Percentiles rank a stretch among this genome's conserved stretches.
phyloP scores from a whole-genome alignment of 2,888 invertebrate genomes.

The Lepidocyrtoides sp. region DNA sequence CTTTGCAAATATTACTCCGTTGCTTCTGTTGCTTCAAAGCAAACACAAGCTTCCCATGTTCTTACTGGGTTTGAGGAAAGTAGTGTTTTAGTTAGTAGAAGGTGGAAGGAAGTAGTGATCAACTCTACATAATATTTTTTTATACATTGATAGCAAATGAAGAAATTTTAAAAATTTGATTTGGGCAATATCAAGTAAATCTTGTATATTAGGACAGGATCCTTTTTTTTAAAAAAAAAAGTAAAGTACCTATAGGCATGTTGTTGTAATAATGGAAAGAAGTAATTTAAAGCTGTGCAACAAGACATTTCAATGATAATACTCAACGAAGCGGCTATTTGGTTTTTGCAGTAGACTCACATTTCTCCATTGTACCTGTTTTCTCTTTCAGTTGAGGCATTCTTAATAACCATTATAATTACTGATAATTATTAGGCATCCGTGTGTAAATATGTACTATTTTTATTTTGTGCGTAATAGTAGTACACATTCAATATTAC shows the following conservation, averaged over 20 bases:
- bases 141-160: too few relatives aligned
- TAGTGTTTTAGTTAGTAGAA: background rate
- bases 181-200: too few relatives aligned
- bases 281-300: too few relatives aligned
- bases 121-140: too few relatives aligned
- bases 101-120: background rate
- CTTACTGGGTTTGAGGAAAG: background rate
- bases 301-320: background rate
- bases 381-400: background rate
- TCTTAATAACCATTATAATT: background rate
- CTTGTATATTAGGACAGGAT: too few relatives aligned
- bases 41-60: background rate
- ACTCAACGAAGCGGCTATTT: background rate
- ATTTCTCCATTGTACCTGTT: constrained; percentile 5
- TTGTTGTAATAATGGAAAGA: too few relatives aligned
- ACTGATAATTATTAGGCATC: background rate
- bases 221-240: too few relatives aligned
- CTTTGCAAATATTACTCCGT: background rate
- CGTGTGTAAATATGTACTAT: too few relatives aligned
- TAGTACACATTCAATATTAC: too few relatives aligned
- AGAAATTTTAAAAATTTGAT: too few relatives aligned
- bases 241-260: too few relatives aligned
- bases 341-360: background rate
- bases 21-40: background rate
- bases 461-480: too few relatives aligned